A percentile compares a stretch with the other conserved stretches of the same genome.
phyloP scores from a whole-genome alignment of 30 jellyfish, hydroid and myxozoan genomes.

The Sanderia malayensis region DNA sequence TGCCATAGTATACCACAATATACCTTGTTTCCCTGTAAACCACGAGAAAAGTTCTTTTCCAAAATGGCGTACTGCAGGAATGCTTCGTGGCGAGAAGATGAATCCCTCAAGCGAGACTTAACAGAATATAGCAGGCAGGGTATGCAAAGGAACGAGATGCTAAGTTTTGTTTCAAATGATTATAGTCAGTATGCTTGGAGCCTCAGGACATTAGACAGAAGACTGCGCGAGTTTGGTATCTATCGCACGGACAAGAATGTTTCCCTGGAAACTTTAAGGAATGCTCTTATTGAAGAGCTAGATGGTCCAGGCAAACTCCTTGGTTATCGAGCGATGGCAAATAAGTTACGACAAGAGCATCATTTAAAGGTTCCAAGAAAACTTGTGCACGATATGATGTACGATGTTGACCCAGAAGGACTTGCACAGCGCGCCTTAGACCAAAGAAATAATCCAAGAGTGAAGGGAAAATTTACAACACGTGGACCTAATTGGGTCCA shows the following conservation, averaged over 20 bases:
- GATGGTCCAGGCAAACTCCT: conserved; percentile 43
- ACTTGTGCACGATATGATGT: conserved; percentile 32
- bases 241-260: conserved; percentile 4
- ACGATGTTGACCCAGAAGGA: conserved; percentile 34
- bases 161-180: not conserved
- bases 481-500: conserved; percentile 7
- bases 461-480: conserved; percentile 1
- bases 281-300: conserved; percentile 20
- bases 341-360: conserved; percentile 29
- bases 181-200: conserved; percentile 28
- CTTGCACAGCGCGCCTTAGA: conserved; percentile 10
- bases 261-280: conserved; percentile 16
- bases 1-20: conserved; percentile 32
- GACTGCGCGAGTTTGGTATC: conserved; percentile 9
- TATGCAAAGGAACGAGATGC: too few species aligned
- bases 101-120: not conserved
- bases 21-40: not conserved
- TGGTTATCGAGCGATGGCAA: conserved; percentile 30
- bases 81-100: conserved; percentile 27
- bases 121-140: not conserved
- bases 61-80: not conserved
- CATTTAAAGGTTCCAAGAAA: conserved; percentile 19
- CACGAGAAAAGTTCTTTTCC: not conserved
- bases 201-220: too few species aligned
- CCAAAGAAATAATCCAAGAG: not conserved